phyloP scores from a whole-genome alignment of 2,113 vertebrate genomes.

The Axis porcinus region DNA sequence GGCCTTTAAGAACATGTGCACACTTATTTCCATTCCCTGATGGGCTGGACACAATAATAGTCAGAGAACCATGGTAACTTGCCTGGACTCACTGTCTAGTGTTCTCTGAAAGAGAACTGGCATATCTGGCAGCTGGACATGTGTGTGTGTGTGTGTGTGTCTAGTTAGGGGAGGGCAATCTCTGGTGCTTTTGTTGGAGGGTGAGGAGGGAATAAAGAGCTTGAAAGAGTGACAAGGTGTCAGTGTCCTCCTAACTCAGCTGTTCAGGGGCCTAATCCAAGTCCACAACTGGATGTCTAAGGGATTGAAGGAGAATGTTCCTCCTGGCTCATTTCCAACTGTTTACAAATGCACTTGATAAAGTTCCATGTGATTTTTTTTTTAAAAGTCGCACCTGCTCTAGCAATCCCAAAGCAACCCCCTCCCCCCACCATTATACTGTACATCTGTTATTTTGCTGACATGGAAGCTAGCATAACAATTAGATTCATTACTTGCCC shows the following conservation, averaged over 20 bases:
- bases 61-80: constrained; percentile 42
- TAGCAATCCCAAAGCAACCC: constrained; percentile 73
- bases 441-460: constrained; percentile 84
- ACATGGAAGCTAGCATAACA: constrained; percentile 78
- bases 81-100: constrained; percentile 27
- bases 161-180: neutral
- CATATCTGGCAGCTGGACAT: constrained; percentile 70
- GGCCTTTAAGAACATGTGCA: constrained; percentile 73
- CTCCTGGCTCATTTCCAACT: constrained; percentile 74
- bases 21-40: constrained; percentile 63
- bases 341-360: constrained; percentile 76
- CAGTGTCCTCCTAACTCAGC: constrained; percentile 78
- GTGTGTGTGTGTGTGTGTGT: neutral
- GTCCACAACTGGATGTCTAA: constrained; percentile 80
- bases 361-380: constrained; percentile 73
- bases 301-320: constrained; percentile 69
- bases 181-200: constrained; percentile 54
- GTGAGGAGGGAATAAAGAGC: constrained; percentile 47
- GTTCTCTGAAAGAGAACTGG: constrained; percentile 26
- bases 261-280: constrained; percentile 75
- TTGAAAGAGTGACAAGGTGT: constrained; percentile 77
- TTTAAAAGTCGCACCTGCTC: constrained; percentile 80
- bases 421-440: constrained; percentile 51
- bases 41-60: constrained; percentile 54
- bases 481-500: constrained; percentile 77